Percentiles rank a stretch among this genome's conserved stretches.
Conservation (phyloP, 1,140 invertebrate species). For the Caenorhabditis tropicalis region DNA sequence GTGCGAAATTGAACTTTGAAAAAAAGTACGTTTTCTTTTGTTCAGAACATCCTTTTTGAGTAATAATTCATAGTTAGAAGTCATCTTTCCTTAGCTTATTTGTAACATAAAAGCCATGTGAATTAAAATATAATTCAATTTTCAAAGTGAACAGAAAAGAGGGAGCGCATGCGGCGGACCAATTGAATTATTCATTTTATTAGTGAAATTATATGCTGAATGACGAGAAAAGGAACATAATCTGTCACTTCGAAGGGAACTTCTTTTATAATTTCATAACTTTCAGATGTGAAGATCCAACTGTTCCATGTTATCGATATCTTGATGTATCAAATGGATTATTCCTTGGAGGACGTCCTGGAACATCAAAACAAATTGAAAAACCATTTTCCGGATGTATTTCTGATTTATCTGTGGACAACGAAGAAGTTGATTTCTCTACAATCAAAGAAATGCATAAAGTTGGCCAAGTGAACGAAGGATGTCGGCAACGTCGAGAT, state of each 20-base stretch:
- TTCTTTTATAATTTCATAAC: background rate
- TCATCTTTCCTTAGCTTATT: background rate
- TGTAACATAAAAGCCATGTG: background rate
- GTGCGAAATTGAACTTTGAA: conserved; percentile 75
- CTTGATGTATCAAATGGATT: conserved; percentile 92
- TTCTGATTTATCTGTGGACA: conserved; percentile 63
- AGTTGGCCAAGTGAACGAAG: conserved; percentile 63
- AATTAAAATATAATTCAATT: conserved; percentile 33
- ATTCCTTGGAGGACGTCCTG: conserved; percentile 88
- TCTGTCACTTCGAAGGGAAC: conserved; percentile 13
- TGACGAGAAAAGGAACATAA: conserved; percentile 75
- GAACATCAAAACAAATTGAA: conserved; percentile 44
- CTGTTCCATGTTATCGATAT: conserved; percentile 91
- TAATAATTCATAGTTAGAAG: conserved; percentile 23
- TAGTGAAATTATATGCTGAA: background rate
- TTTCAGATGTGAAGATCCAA: conserved; percentile 81
- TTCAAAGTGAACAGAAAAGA: conserved; percentile 9
- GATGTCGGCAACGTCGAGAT: conserved; percentile 57
- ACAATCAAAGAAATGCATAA: conserved; percentile 63
- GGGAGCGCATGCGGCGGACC: background rate
- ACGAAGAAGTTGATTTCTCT: conserved; percentile 64
- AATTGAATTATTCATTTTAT: conserved; percentile 41
- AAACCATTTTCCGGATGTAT: conserved; percentile 63
- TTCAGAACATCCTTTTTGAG: too few relatives aligned
- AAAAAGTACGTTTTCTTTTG: conserved; percentile 74